Percentiles rank a stretch among this genome's conserved stretches.
These are phyloP conservation scores for Epirrhoe tristata DNA, from an alignment of 2,888 invertebrate genomes.

Conservation along the genomic window DNA sequence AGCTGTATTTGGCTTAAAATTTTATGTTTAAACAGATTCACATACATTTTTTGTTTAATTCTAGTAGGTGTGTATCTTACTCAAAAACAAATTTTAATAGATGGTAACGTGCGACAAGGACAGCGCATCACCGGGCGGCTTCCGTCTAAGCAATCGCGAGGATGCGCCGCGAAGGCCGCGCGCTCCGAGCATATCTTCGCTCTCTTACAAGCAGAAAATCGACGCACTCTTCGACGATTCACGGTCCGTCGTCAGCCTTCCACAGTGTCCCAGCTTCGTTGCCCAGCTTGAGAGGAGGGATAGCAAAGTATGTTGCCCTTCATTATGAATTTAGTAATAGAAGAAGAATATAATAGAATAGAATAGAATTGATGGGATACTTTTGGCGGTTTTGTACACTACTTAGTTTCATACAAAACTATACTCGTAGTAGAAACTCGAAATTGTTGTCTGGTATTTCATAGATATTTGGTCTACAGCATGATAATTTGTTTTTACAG, in stretches of 20 bases:
- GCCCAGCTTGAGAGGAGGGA: constrained; percentile 65
- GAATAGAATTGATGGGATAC: too few relatives aligned
- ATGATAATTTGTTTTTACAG: constrained; percentile 50
- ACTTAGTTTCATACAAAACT: too few relatives aligned
- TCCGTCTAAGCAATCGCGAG: constrained; percentile 76
- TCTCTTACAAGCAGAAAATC: constrained; percentile 93
- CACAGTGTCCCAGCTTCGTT: constrained; percentile 57
- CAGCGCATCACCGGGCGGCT: constrained; percentile 71
- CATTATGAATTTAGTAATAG: too few relatives aligned
- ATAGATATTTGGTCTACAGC: too few relatives aligned
- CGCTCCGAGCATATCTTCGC: constrained; percentile 79
- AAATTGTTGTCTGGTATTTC: too few relatives aligned
- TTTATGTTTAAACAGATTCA: too few relatives aligned
- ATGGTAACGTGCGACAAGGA: constrained; percentile 82
- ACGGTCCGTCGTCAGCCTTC: constrained; percentile 84
- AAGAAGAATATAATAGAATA: too few relatives aligned
- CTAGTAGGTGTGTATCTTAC: neutral
- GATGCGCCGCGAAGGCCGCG: constrained; percentile 71
- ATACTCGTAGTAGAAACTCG: too few relatives aligned
- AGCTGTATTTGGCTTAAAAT: too few relatives aligned
- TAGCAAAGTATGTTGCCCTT: constrained; percentile 60
- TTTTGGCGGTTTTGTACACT: too few relatives aligned
- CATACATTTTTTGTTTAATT: too few relatives aligned
- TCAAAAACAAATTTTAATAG: constrained; percentile 48
- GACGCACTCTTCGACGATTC: constrained; percentile 93